Evolutionary conservation across 2,888 invertebrate genomes (phyloP), one percentile per base, ranked within the genome.

Genomic region (Galeopsomyia nigrocyanea): DNA sequence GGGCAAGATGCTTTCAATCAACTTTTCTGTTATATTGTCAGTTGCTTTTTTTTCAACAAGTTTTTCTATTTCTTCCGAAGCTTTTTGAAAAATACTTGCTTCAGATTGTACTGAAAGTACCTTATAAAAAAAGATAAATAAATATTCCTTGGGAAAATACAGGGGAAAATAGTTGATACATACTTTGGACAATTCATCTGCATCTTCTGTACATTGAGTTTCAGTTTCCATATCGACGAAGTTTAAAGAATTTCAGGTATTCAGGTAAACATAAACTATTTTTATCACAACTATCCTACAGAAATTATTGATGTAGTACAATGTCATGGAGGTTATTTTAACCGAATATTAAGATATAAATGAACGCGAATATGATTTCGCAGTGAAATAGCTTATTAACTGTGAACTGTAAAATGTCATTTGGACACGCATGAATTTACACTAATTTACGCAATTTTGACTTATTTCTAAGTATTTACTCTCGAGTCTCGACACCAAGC

Each of bases 31-130:
- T 17, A 19, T 17, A 9, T 55, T 31, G 47, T 1, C 39, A 3
- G 17, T 17, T 53, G 26, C 50, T 61, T 69, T 62, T 39, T 19
- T 26, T 75, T 78, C 7, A 76, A 70, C 14, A 72, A 77, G 49
- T 64, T 74, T 64, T 68, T 79, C 61, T 31, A 85, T 79, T 71
- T 80, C 73, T 19, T 79, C 76, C 0, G 83, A 78, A 31, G 82
- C 80, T 70, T 80, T 79, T 70, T 77, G 74, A 16, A 83, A 63
- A 67, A 86, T 78, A 68, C 80, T 82, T 10, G 80, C 78, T 75
- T 86, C 85, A 3, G 79, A 80, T 74, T 71, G 68, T n/a, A 71
- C n/a, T 16, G 69, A 67, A 50, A 76, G 16, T 17, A 76, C 16
- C 76, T 74, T 46, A 3, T 51, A 56, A 67, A 17, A 17, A 61